Conservation (phyloP, 2,113 vertebrate genomes). For the Myrmecobius fasciatus region DNA sequence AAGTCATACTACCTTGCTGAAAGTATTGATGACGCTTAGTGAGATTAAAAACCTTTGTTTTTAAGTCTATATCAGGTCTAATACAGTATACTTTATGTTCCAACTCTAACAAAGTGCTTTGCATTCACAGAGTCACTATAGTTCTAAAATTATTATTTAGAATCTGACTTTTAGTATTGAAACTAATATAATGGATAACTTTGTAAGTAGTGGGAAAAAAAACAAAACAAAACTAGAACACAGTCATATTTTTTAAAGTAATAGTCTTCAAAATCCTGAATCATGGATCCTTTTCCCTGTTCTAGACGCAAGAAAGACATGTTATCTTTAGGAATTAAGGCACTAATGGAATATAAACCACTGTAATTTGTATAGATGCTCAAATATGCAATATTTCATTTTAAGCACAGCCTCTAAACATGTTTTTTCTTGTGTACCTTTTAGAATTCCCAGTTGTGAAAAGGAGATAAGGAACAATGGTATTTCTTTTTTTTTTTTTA, state of each 20-base stretch:
- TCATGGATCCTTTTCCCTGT: neutral
- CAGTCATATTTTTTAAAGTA: neutral
- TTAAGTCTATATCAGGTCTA: neutral
- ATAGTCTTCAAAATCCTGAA: neutral
- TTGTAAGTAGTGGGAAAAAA: neutral
- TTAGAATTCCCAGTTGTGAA: neutral
- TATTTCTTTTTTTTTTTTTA: neutral
- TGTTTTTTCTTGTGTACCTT: neutral
- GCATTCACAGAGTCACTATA: neutral
- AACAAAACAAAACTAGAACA: neutral
- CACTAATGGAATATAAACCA: neutral
- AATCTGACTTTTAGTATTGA: neutral
- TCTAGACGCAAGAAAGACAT: neutral
- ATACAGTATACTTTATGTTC: neutral
- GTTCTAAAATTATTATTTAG: neutral
- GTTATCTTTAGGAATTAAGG: neutral
- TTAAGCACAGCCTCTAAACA: neutral
- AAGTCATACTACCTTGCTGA: neutral
- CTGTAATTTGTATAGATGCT: neutral
- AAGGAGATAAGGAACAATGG: neutral
- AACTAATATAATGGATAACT: neutral
- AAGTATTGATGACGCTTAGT: neutral
- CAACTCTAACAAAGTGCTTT: neutral
- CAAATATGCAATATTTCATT: neutral
- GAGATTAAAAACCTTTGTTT: neutral